A percentile compares a stretch with the other conserved stretches of the same genome.
These are phyloP conservation scores for Aphidius ervi DNA, from an alignment of 1,140 invertebrate genomes.

Conservation along the genomic window DNA sequence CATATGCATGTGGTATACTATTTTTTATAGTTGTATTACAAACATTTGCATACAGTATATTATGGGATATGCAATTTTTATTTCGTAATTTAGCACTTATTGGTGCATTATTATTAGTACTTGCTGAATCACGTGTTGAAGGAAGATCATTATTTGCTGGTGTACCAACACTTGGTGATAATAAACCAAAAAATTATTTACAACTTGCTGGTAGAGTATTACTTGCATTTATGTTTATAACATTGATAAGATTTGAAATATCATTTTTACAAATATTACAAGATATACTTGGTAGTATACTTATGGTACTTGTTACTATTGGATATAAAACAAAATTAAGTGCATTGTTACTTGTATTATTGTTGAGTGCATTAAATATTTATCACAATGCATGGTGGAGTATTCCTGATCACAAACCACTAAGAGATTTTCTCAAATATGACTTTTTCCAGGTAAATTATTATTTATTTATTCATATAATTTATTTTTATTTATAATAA, in stretches of 20 bases:
- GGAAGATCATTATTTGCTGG: constrained; percentile 94
- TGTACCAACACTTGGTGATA: constrained; percentile 93
- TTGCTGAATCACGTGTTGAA: constrained; percentile 91
- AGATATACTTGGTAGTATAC: constrained; percentile 85
- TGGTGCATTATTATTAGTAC: constrained; percentile 88
- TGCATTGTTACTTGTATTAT: constrained; percentile 86
- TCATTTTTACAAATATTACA: constrained; percentile 77
- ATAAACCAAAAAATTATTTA: constrained; percentile 96
- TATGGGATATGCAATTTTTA: constrained; percentile 97
- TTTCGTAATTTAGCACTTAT: constrained; percentile 93
- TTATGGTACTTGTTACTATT: constrained; percentile 95
- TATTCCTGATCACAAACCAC: constrained; percentile 88
- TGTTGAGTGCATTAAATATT: constrained; percentile 87
- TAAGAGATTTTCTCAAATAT: constrained; percentile 99
- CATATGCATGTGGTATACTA: constrained; percentile 88
- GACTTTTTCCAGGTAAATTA: constrained; percentile 94
- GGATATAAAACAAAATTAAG: constrained; percentile 99
- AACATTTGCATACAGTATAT: constrained; percentile 95
- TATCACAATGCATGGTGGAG: constrained; percentile 99
- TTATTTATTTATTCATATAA: not conserved
- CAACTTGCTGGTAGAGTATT: constrained; percentile 93
- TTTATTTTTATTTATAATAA: not conserved
- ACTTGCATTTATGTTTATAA: constrained; percentile 98
- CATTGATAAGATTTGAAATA: constrained; percentile 89
- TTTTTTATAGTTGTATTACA: constrained; percentile 95